phyloP scores from a whole-genome alignment of 1,140 invertebrate genomes.

The Neotoxoptera formosana region DNA sequence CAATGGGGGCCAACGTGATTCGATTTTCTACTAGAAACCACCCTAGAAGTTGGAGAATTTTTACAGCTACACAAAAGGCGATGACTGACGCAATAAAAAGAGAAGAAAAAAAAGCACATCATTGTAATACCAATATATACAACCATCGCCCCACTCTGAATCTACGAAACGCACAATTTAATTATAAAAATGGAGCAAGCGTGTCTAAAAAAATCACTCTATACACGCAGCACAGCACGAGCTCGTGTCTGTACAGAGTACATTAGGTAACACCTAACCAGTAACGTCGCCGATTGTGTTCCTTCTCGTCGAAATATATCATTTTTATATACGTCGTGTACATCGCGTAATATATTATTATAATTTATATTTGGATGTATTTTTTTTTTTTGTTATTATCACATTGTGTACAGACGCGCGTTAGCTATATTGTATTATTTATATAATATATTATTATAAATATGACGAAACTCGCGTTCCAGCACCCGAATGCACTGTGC shows the following conservation, averaged over 20 bases:
- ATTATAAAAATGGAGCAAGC: background rate
- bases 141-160: background rate
- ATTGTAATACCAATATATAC: background rate
- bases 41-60: background rate
- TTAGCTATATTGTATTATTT: background rate
- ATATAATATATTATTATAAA: background rate
- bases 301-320: background rate
- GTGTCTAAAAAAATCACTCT: background rate
- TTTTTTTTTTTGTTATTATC: background rate
- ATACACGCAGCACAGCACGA: background rate
- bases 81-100: background rate
- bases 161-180: background rate
- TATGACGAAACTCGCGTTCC: background rate
- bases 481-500: background rate
- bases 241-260: background rate
- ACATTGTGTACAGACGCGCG: background rate
- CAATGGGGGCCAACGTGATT: background rate
- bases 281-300: background rate
- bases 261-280: no score
- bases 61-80: background rate
- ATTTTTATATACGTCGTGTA: background rate
- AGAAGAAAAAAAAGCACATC: background rate
- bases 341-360: background rate
- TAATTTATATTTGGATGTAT: background rate
- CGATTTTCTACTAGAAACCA: background rate